Percentiles rank a stretch among this genome's conserved stretches.
Conservation (phyloP, 1,140 invertebrate species). For the Melitaea cinxia region DNA sequence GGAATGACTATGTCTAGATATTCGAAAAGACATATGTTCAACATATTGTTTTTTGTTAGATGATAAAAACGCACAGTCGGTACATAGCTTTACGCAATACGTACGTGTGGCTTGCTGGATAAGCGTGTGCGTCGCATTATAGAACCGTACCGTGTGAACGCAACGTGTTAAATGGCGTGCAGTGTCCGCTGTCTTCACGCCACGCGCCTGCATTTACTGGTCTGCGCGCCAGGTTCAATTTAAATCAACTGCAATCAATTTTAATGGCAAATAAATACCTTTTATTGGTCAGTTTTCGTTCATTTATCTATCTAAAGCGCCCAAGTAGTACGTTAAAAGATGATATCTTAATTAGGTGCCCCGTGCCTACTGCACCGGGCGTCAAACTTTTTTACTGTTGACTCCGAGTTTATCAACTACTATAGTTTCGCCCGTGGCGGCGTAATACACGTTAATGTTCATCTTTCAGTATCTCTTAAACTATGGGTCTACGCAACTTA, state of each 20-base stretch:
- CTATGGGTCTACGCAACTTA: too few species aligned
- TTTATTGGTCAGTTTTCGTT: constrained; percentile 36
- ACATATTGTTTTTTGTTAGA: too few species aligned
- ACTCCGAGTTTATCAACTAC: too few species aligned
- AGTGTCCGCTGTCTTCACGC: constrained; percentile 67
- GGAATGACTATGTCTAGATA: too few species aligned
- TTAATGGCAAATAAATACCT: constrained; percentile 48
- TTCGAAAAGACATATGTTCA: too few species aligned
- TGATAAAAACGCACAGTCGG: too few species aligned
- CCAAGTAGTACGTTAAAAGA: neutral
- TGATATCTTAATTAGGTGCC: neutral
- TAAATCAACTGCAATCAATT: constrained; percentile 59
- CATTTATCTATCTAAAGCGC: constrained; percentile 4
- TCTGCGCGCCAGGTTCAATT: constrained; percentile 41
- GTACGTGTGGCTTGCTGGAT: constrained; percentile 11
- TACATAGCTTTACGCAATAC: too few species aligned
- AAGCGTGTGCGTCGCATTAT: neutral
- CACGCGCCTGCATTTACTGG: constrained; percentile 56
- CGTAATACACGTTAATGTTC: too few species aligned
- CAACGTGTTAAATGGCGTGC: constrained; percentile 71
- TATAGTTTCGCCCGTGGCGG: too few species aligned
- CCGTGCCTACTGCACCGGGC: too few species aligned
- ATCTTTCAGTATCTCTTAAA: too few species aligned
- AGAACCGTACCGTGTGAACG: constrained; percentile 47
- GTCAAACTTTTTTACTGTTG: too few species aligned